Base-by-base conservation (phyloP, 2,113 vertebrate species). In the Eleginops maclovinus region DNA sequence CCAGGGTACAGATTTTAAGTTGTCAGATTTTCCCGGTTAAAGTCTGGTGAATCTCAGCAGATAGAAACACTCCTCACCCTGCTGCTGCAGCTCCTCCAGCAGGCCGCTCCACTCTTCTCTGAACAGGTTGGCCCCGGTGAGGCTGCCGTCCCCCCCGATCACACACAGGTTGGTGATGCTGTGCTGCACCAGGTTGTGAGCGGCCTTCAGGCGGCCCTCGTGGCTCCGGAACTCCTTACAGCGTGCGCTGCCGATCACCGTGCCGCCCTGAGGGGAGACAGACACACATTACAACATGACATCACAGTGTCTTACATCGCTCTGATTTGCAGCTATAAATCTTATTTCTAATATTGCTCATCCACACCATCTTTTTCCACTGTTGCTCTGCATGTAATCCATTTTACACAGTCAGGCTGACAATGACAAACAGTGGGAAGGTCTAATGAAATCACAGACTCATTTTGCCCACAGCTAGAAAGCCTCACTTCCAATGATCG, bases 111-210 rank as follows among this genome's bases (percentile, higher is more conserved):
- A 99, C 85, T 99, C 98, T 77, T 95, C 94, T 1, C 96, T 93
- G 92, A 99, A 99, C 54, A 98, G 92, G 86, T 99, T 99, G 88
- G 98, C 98, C 0, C 98, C 98, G 0, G 98, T 99, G 62, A 99
- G 83, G 73, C 98, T 99, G 15, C 98, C 98, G 0, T 99, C 98
- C 14, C 98, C 98, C 0, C 98, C 98, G 19, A 99, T 99, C 83
- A 99, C 98, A 21, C 98, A 99, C 21, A 99, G 94, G 92, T 99
- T 99, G 62, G 95, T 97, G 93, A 99, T 99, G 17, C 96, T 91
- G 2, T 59, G 88, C 85, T 94, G 90, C 13, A 97, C 90, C 53
- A 99, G 93, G 91, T 99, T 97, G 82, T 55, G 79, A 1, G 98
- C 98, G 0, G 97, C 98, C 66, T 94, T 94, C 82, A 98, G 65